These are phyloP conservation scores for Ceyx margarethae DNA, from an alignment of 2,113 vertebrate genomes.

Conservation along the genomic window DNA sequence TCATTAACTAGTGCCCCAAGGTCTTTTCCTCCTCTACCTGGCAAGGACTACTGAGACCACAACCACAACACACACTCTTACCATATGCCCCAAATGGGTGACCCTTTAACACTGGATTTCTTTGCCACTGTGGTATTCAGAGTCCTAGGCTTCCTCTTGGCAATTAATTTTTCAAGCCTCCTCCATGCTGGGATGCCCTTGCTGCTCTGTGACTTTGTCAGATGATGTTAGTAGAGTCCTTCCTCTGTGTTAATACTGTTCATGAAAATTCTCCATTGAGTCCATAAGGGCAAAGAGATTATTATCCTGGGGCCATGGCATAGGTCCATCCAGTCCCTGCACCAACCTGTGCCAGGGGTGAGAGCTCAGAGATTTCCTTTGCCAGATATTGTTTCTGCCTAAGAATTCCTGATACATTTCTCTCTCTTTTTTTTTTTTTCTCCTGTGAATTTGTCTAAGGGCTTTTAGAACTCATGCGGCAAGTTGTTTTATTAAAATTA, in stretches of 20 bases:
- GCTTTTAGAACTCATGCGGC: not conserved
- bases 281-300: not conserved
- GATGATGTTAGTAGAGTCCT: not conserved
- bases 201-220: not conserved
- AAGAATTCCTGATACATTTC: not conserved
- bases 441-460: not conserved
- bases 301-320: not conserved
- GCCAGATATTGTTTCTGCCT: not conserved
- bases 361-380: not conserved
- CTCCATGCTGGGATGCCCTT: not conserved
- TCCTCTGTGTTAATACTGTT: not conserved
- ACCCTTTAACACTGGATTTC: not conserved
- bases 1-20: conserved; percentile 10
- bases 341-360: not conserved
- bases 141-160: not conserved
- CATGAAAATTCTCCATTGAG: not conserved
- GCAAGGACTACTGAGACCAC: not conserved
- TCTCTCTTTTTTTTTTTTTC: not conserved
- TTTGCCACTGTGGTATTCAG: not conserved
- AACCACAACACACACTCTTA: not conserved
- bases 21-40: not conserved
- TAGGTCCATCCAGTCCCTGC: not conserved
- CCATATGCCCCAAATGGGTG: fast-evolving
- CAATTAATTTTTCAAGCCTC: not conserved
- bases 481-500: not conserved